Evolutionary conservation across 2,888 invertebrate genomes (phyloP).

Genomic region (Halictus quadricinctus): DNA sequence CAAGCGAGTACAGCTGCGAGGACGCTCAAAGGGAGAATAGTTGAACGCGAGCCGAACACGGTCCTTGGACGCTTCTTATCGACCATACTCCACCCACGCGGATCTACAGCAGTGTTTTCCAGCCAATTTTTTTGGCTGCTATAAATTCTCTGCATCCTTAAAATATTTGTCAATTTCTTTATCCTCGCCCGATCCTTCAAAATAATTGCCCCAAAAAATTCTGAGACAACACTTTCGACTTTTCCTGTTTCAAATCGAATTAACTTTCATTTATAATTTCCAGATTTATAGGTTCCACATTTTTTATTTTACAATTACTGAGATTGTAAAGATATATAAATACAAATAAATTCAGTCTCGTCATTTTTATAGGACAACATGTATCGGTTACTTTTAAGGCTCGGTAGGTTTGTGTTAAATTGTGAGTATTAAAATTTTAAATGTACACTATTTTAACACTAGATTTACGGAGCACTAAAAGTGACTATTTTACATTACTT

Average conservation of each 20-base stretch:
- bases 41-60: slow-evolving; percentile 27
- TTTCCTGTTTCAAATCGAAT: not conserved
- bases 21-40: slow-evolving; percentile 22
- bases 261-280: too few relatives aligned
- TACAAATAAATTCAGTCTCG: too few relatives aligned
- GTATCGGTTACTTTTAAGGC: too few relatives aligned
- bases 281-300: too few relatives aligned
- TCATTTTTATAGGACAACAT: too few relatives aligned
- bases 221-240: not conserved
- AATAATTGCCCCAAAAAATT: not conserved
- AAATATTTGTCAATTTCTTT: not conserved
- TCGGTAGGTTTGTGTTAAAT: too few relatives aligned
- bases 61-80: not conserved
- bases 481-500: too few relatives aligned
- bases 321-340: too few relatives aligned
- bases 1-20: slow-evolving; percentile 26
- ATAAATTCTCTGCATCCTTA: not conserved
- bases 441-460: too few relatives aligned
- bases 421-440: too few relatives aligned
- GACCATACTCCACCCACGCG: not conserved
- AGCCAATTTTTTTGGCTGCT: not conserved
- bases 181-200: not conserved
- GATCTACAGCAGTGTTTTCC: not conserved
- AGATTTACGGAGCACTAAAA: too few relatives aligned
- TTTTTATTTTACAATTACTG: too few relatives aligned